Evolutionary conservation across 2,797 vertebrate genomes (phyloP), one percentile per base, ranked within the genome.

Genomic region (Hydrocynus forskahlii): DNA sequence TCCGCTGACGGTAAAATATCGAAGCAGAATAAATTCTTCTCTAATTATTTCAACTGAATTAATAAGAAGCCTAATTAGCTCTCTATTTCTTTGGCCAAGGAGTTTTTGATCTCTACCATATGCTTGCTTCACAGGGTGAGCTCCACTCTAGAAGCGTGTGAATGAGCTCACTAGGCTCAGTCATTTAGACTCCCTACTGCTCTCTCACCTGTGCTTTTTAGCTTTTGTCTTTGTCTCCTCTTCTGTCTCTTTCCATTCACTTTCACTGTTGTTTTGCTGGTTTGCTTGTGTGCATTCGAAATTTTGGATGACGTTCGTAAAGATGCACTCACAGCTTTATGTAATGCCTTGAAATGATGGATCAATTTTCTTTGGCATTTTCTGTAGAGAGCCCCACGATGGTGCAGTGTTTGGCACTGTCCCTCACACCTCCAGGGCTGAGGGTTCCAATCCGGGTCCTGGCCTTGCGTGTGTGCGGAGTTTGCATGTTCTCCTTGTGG

Each of bases 51-150:
- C 62, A 84, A 87, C 88, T 90, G 91, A 91, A 92, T 92, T 92
- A 93, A 93, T 92, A 84, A 80, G 89, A 85, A 91, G 89, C 92
- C 92, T 93, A 91, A 93, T 93, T 92, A 93, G 89, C 80, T 55
- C 48, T 86, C 88, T 88, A 90, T 90, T 89, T 87, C 86, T 89
- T 90, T 89, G 87, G 87, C 81, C 9, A 76, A 87, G 79, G 79
- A 89, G 89, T 88, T 89, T 92, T 89, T 90, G 90, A 91, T 90
- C 88, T 72, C 76, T 86, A 88, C 87, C 91, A 92, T 92, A 91
- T 91, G 91, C 85, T 69, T 77, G 76, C 54, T 88, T 75, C 45
- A 75, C 85, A 88, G 88, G 87, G 90, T 89, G 86, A 87, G 80
- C 82, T 60, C 38, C 8, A 75, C 81, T 89, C 88, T 87, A 82